These are phyloP conservation scores for Epirrita christyi DNA, from an alignment of 2,888 invertebrate species.

Conservation along the genomic window DNA sequence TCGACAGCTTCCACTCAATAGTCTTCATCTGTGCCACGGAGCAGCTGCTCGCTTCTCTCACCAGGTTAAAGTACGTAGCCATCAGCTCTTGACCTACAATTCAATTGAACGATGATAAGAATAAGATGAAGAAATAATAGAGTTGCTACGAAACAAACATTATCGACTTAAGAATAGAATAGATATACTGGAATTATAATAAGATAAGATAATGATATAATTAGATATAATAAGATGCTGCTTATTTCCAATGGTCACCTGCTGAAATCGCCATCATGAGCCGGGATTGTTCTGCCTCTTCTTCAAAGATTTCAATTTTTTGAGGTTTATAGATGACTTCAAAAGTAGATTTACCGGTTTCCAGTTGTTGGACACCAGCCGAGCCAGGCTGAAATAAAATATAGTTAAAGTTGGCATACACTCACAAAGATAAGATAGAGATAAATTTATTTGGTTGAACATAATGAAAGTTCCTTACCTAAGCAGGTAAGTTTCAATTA, in stretches of 20 bases:
- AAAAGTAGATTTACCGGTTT: conserved; percentile 35
- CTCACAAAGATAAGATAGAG: too few species aligned
- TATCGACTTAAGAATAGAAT: too few species aligned
- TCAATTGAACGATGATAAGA: not conserved
- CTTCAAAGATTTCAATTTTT: conserved; percentile 51
- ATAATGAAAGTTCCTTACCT: too few species aligned
- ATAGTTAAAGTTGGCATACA: too few species aligned
- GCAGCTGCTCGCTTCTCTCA: conserved; percentile 63
- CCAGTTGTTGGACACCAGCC: conserved; percentile 3
- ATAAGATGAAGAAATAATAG: too few species aligned
- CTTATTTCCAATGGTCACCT: conserved; percentile 52
- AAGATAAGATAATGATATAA: too few species aligned
- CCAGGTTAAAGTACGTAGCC: conserved; percentile 68
- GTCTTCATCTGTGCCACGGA: conserved; percentile 64
- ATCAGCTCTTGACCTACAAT: conserved; percentile 78
- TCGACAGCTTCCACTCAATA: conserved; percentile 79
- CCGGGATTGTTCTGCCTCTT: conserved; percentile 76
- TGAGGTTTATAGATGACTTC: conserved; percentile 49
- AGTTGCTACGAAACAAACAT: too few species aligned
- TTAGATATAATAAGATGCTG: too few species aligned
- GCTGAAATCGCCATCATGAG: conserved; percentile 77
- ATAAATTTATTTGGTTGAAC: too few species aligned
- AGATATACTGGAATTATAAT: too few species aligned
- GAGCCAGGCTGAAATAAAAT: conserved; percentile 23
- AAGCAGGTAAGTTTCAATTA: too few species aligned